Evolutionary conservation across 2,888 invertebrate genomes (phyloP), one percentile per base, ranked within the genome.

Genomic region (Cosmia pyralina): DNA sequence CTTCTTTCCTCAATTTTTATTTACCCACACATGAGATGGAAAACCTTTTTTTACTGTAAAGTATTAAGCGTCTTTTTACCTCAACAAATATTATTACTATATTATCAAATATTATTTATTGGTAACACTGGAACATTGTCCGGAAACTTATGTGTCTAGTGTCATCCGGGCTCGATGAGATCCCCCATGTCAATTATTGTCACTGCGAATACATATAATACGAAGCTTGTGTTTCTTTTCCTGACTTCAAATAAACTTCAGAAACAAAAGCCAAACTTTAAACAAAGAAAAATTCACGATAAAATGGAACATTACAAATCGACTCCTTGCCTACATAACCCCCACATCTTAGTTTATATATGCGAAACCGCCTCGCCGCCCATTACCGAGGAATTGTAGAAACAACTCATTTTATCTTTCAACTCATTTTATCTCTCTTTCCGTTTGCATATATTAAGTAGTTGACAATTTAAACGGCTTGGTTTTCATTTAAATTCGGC

Each of bases 401-500:
- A 94, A 93, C 94, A 87, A 89, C 93, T 93, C 88, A 88, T 90
- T 93, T 94, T 95, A 95, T 95, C 95, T 94, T 92, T 91, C 57
- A 50, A 79, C 85, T 90, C 90, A 92, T 93, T 95, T n/a, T n/a
- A n/a, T n/a, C n/a, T n/a, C n/a, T n/a, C n/a, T n/a, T n/a, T 95
- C 95, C 95, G 94, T 89, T 92, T 84, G 94, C 92, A 95, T 95
- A 95, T 89, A 94, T 95, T 94, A 94, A 58, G 41, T 57, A 65
- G 85, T 86, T 87, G 86, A 87, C 86, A 87, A 85, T 82, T 82
- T 69, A 82, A 76, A 74, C 67, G 60, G 17, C 17, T 57, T 15
- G 22, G 58, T 67, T 72, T 71, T 68, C 68, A 75, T 82, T 79
- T 72, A 81, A 79, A 81, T 85, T 86, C 62, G 81, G 75, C 52